Evolutionary conservation across 2,797 vertebrate species (phyloP).

Genomic region (Anisognathus igniventris): DNA sequence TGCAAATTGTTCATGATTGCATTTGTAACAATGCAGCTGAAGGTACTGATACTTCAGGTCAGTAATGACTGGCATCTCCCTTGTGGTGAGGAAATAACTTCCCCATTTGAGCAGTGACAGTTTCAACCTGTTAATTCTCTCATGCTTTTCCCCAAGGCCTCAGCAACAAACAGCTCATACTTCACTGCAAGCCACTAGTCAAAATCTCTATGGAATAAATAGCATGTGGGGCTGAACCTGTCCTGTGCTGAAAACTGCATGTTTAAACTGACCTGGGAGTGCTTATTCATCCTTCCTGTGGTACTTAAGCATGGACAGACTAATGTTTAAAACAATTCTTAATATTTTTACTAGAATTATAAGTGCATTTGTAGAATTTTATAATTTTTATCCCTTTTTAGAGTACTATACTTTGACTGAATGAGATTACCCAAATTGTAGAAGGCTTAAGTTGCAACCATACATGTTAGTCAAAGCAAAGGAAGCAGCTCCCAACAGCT

Average conservation of each 20-base stretch:
- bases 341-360: neutral
- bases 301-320: neutral
- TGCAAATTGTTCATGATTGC: neutral
- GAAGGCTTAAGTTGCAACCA: neutral
- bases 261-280: neutral
- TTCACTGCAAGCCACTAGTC: neutral
- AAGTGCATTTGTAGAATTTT: neutral
- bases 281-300: neutral
- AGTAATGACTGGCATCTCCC: neutral
- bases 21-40: neutral
- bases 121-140: neutral
- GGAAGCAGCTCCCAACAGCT: neutral
- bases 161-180: neutral
- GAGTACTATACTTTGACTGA: neutral
- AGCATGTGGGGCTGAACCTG: neutral
- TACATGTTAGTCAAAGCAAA: neutral
- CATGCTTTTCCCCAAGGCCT: neutral
- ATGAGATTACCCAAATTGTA: neutral
- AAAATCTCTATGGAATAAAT: neutral
- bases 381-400: neutral
- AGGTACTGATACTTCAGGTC: neutral
- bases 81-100: neutral
- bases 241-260: neutral
- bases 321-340: neutral
- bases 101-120: neutral